Evolutionary conservation across 2,113 vertebrate genomes (phyloP).

Genomic region (Myrmecobius fasciatus): DNA sequence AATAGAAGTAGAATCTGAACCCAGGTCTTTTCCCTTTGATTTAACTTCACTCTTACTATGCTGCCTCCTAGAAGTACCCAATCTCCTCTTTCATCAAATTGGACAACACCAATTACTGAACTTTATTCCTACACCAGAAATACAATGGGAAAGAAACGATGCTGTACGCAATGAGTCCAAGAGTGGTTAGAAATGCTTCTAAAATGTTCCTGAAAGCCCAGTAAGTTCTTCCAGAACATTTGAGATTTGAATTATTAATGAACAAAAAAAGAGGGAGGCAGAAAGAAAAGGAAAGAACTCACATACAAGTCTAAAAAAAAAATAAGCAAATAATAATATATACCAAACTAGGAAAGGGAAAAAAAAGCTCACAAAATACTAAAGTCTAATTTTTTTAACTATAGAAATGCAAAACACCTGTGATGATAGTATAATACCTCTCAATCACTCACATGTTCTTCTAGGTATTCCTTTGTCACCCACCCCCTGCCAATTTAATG

Average conservation of each 20-base stretch:
- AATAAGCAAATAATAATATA: constrained; percentile 40
- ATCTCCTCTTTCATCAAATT: not conserved
- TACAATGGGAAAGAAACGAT: not conserved
- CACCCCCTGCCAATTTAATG: constrained; percentile 35
- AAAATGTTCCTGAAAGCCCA: not conserved
- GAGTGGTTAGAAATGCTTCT: constrained; percentile 15
- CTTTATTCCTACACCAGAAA: not conserved
- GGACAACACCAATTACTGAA: constrained; percentile 6
- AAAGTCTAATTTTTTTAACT: not conserved
- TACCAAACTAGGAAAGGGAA: constrained; percentile 47
- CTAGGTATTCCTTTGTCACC: constrained; percentile 27
- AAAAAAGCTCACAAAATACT: constrained; percentile 20
- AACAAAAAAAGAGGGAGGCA: not conserved
- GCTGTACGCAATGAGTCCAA: not conserved
- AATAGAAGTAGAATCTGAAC: not conserved
- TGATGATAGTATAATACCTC: constrained; percentile 51
- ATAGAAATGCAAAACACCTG: constrained; percentile 52
- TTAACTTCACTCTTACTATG: not conserved
- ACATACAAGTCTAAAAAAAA: constrained; percentile 53
- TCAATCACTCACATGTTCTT: constrained; percentile 37
- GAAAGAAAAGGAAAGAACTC: constrained; percentile 19
- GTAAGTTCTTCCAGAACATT: constrained; percentile 8
- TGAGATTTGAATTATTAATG: constrained; percentile 25
- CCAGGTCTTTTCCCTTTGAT: not conserved
- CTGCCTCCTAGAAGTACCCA: not conserved